Percentiles rank a stretch among this genome's conserved stretches.
Evolutionary conservation across 2,797 vertebrate species (phyloP).

Genomic region (Meriones psammophilus): DNA sequence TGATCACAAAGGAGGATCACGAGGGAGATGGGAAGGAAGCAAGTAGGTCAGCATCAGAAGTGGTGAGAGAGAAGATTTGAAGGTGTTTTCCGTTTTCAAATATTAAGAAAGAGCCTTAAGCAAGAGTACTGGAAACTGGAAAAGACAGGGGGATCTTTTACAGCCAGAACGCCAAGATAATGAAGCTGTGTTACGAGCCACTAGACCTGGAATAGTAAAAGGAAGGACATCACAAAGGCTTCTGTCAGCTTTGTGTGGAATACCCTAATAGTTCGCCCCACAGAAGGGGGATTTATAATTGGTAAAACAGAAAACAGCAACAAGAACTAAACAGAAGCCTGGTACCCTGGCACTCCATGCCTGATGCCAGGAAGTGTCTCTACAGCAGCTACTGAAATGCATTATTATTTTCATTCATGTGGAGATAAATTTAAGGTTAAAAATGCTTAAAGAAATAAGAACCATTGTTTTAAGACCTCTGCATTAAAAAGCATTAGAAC

Average conservation of each 20-base stretch:
- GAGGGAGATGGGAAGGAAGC: not conserved
- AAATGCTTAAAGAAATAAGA: constrained; percentile 1
- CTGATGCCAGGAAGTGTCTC: not conserved
- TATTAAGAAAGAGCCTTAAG: not conserved
- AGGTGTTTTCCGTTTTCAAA: not conserved
- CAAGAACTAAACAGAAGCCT: not conserved
- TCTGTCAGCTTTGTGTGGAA: too few species aligned
- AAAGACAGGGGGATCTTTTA: not conserved
- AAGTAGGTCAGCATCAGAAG: not conserved
- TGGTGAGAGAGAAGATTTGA: not conserved
- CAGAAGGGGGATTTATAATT: not conserved
- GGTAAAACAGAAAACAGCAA: too few species aligned
- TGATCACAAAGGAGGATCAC: not conserved
- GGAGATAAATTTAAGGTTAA: not conserved
- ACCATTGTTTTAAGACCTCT: not conserved
- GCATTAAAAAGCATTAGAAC: not conserved
- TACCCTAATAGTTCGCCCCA: not conserved
- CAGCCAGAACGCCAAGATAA: not conserved
- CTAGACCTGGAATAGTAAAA: not conserved
- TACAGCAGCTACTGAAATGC: too few species aligned
- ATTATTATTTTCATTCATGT: not conserved
- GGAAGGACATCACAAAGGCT: not conserved
- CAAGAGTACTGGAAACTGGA: not conserved
- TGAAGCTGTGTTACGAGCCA: not conserved
- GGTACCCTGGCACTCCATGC: not conserved